These are phyloP conservation scores for Passer domesticus DNA, from an alignment of 2,113 vertebrate genomes.

Conservation along the genomic window DNA sequence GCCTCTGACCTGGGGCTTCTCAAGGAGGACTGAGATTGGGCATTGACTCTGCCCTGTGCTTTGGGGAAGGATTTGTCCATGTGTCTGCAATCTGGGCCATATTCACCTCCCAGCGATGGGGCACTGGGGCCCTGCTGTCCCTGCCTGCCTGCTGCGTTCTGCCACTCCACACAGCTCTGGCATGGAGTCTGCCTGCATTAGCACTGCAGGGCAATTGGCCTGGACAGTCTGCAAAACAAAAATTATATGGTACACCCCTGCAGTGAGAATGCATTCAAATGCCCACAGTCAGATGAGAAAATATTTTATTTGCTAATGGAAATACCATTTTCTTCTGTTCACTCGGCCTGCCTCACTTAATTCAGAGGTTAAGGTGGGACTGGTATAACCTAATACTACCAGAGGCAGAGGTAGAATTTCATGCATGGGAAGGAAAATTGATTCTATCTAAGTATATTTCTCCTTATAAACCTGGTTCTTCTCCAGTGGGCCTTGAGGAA, in stretches of 20 bases:
- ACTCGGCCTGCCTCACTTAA: not conserved
- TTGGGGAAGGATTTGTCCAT: not conserved
- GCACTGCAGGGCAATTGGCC: not conserved
- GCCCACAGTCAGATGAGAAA: not conserved
- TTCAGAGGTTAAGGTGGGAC: not conserved
- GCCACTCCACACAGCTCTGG: not conserved
- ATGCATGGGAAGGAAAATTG: not conserved
- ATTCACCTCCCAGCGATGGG: rapidly evolving
- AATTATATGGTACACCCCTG: not conserved
- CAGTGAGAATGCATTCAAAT: not conserved
- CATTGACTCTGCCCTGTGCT: rapidly evolving
- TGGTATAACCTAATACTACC: not conserved
- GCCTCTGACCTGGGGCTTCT: not conserved
- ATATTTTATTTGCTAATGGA: not conserved
- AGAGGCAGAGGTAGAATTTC: not conserved
- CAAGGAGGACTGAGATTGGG: not conserved
- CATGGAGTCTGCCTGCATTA: not conserved
- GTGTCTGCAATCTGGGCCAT: not conserved
- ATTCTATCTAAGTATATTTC: not conserved
- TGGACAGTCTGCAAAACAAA: not conserved
- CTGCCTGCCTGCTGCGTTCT: not conserved
- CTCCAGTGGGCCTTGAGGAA: not conserved
- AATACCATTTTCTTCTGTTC: not conserved
- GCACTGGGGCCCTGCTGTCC: not conserved
- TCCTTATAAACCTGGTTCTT: not conserved